A percentile compares a stretch with the other conserved stretches of the same genome.
phyloP scores from a whole-genome alignment of 1,140 invertebrate genomes.

The Brachionus paranguensis region DNA sequence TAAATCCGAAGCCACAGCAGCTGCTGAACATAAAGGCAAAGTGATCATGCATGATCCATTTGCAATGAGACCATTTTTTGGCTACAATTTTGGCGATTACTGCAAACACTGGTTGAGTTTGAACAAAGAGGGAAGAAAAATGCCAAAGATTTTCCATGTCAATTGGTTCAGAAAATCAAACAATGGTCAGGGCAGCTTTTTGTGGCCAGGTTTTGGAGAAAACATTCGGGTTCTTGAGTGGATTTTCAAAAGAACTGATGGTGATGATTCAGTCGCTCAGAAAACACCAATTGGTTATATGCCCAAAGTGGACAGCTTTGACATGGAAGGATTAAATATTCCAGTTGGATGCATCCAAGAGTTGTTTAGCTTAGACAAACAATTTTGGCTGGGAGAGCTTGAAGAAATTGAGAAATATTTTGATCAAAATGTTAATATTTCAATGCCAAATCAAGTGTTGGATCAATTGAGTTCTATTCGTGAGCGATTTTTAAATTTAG shows the following conservation, averaged over 20 bases:
- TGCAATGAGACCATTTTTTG: conserved; percentile 98
- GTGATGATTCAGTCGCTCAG: conserved; percentile 61
- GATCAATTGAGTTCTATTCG: conserved; percentile 69
- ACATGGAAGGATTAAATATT: conserved; percentile 64
- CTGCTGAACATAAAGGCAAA: conserved; percentile 90
- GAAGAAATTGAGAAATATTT: conserved; percentile 77
- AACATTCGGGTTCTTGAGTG: conserved; percentile 92
- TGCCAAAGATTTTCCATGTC: conserved; percentile 92
- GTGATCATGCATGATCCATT: conserved; percentile 97
- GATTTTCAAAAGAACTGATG: conserved; percentile 72
- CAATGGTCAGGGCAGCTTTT: conserved; percentile 61
- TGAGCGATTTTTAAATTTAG: conserved; percentile 58
- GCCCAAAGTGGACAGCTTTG: conserved; percentile 59
- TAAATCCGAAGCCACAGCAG: conserved; percentile 95
- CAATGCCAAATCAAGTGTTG: conserved; percentile 72
- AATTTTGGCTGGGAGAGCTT: conserved; percentile 84
- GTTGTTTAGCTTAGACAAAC: conserved; percentile 76
- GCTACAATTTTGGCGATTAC: conserved; percentile 96
- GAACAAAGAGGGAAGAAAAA: conserved; percentile 59
- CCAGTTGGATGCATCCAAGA: conserved; percentile 66
- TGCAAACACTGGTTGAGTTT: conserved; percentile 88
- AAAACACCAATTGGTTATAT: conserved; percentile 50
- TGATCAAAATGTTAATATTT: conserved; percentile 77
- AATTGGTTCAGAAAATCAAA: conserved; percentile 87
- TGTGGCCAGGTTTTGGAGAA: conserved; percentile 97